Evolutionary conservation across 2,888 invertebrate genomes (phyloP).

Genomic region (Brachyptera putata): DNA sequence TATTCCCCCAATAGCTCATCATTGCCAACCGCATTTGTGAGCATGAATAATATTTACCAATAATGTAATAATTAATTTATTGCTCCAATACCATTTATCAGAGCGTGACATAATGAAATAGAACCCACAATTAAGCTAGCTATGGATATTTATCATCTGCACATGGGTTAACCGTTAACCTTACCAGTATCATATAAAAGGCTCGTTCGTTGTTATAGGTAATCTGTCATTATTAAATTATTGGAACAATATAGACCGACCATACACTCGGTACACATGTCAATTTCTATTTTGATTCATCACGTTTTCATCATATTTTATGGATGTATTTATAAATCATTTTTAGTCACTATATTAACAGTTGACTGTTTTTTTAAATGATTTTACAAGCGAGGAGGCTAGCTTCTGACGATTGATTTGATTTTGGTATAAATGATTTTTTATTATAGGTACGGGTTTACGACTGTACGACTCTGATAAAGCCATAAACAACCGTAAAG

Average conservation of each 20-base stretch:
- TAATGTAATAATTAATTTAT: slow-evolving; percentile 20
- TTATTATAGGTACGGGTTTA: too few species aligned
- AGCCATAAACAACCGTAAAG: too few species aligned
- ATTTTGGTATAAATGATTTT: too few species aligned
- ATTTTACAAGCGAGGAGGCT: too few species aligned
- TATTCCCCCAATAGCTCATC: background rate
- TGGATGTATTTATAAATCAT: too few species aligned
- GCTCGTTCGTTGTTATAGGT: background rate
- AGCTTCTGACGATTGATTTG: too few species aligned
- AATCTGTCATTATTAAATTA: slow-evolving; percentile 8
- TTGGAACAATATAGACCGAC: background rate
- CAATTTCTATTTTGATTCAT: too few species aligned
- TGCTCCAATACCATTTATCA: slow-evolving; percentile 12
- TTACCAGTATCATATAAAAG: background rate
- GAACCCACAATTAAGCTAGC: slow-evolving; percentile 12
- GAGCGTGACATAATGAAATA: slow-evolving; percentile 8
- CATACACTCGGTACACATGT: too few species aligned
- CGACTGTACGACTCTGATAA: too few species aligned
- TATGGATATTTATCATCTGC: slow-evolving; percentile 11
- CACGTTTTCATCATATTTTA: too few species aligned
- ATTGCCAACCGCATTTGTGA: background rate
- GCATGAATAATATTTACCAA: slow-evolving; percentile 15
- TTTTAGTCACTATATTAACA: too few species aligned
- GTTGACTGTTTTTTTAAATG: too few species aligned
- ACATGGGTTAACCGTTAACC: background rate